Percentiles rank a stretch among this genome's conserved stretches.
phyloP scores from a whole-genome alignment of 2,888 invertebrate genomes.

The Celastrina argiolus region DNA sequence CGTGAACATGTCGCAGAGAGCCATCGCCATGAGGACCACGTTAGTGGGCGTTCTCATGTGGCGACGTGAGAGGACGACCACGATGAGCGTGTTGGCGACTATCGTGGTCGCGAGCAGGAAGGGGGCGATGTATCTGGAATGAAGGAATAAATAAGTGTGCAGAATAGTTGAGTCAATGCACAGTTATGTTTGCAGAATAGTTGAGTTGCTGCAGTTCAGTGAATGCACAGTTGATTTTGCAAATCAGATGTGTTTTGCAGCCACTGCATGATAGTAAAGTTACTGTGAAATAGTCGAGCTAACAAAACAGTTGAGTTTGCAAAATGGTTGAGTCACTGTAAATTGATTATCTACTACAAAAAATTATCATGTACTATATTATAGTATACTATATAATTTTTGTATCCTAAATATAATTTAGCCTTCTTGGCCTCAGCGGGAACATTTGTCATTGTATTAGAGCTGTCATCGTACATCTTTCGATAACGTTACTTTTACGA shows the following conservation, averaged over 20 bases:
- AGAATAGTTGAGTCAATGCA: not conserved
- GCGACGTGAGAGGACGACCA: conserved; percentile 90
- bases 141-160: not conserved
- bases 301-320: not conserved
- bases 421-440: too few species aligned
- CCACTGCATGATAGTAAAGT: not conserved
- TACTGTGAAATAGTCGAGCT: not conserved
- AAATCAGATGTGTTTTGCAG: not conserved
- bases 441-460: too few species aligned
- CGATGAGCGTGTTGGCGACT: conserved; percentile 94
- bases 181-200: not conserved
- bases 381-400: too few species aligned
- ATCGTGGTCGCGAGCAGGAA: conserved; percentile 91
- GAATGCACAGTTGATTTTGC: too few species aligned
- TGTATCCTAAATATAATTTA: too few species aligned
- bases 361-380: too few species aligned
- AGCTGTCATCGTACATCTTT: too few species aligned
- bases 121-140: conserved; percentile 83
- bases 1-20: conserved; percentile 95
- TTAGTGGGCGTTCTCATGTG: conserved; percentile 96
- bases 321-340: not conserved
- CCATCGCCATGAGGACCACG: conserved; percentile 96
- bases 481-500: too few species aligned
- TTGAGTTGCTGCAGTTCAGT: not conserved
- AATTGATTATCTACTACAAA: too few species aligned